These are phyloP conservation scores for Sepiola atlantica DNA, from an alignment of 2,888 invertebrate genomes.

Conservation along the genomic window DNA sequence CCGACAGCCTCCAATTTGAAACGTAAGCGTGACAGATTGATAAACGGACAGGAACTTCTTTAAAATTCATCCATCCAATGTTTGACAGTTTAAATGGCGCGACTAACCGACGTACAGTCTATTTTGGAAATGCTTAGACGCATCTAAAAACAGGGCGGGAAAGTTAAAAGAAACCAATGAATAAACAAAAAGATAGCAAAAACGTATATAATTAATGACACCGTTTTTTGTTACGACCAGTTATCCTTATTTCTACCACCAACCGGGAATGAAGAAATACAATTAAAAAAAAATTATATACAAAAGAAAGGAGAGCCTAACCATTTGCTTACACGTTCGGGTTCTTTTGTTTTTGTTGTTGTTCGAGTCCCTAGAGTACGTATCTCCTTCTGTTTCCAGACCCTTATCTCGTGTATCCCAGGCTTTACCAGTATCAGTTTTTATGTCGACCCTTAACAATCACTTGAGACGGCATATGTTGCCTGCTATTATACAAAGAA, in stretches of 20 bases:
- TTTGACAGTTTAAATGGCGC: too few species aligned
- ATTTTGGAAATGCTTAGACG: too few species aligned
- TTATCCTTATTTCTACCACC: neutral
- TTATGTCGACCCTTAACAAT: neutral
- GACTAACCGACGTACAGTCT: too few species aligned
- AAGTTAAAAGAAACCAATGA: neutral
- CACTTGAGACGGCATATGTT: conserved; percentile 18
- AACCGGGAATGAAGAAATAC: neutral
- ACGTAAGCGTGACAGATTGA: too few species aligned
- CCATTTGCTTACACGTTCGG: neutral
- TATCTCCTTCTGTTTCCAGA: neutral
- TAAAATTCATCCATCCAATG: too few species aligned
- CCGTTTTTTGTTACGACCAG: neutral
- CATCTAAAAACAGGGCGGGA: neutral
- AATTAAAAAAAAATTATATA: neutral
- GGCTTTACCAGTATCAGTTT: neutral
- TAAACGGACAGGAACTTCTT: too few species aligned
- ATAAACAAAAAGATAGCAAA: neutral
- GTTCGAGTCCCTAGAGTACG: neutral
- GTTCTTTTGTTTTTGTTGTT: neutral
- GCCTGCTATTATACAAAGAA: neutral
- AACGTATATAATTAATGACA: neutral
- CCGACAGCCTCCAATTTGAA: too few species aligned
- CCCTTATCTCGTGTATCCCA: neutral
- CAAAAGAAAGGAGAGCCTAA: neutral